Conservation (phyloP, 2,797 vertebrate genomes). For the Mormyrus hasselquistii region DNA sequence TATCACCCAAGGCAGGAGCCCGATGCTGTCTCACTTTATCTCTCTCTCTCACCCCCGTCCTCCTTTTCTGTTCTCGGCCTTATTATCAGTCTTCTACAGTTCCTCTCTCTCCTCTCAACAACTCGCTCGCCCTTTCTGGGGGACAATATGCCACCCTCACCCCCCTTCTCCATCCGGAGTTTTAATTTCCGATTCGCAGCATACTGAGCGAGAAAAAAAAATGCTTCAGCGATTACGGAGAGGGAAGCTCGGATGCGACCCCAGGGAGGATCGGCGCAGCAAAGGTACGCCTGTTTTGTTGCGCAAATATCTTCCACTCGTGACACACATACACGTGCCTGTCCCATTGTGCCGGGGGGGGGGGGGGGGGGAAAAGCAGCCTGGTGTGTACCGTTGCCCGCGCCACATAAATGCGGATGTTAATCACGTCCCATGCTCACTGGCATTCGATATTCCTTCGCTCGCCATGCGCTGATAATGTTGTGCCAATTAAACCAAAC, state of each 20-base stretch:
- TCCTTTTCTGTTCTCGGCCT: neutral
- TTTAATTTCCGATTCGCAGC: neutral
- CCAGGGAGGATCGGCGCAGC: neutral
- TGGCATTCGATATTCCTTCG: neutral
- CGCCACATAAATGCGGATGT: neutral
- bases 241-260: neutral
- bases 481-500: neutral
- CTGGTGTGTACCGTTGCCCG: too few relatives aligned
- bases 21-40: neutral
- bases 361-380: neutral
- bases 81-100: neutral
- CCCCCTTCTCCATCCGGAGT: neutral
- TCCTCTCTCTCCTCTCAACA: constrained; percentile 18
- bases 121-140: constrained; percentile 1
- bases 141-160: neutral
- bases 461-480: neutral
- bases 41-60: neutral
- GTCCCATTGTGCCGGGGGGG: neutral
- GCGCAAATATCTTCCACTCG: neutral
- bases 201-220: neutral
- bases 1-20: neutral
- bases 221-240: neutral
- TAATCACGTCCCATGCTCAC: neutral
- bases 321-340: neutral
- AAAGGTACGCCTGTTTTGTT: neutral